These are phyloP conservation scores for Acestrorhynchus altus DNA, from an alignment of 2,797 vertebrate species.

Conservation along the genomic window DNA sequence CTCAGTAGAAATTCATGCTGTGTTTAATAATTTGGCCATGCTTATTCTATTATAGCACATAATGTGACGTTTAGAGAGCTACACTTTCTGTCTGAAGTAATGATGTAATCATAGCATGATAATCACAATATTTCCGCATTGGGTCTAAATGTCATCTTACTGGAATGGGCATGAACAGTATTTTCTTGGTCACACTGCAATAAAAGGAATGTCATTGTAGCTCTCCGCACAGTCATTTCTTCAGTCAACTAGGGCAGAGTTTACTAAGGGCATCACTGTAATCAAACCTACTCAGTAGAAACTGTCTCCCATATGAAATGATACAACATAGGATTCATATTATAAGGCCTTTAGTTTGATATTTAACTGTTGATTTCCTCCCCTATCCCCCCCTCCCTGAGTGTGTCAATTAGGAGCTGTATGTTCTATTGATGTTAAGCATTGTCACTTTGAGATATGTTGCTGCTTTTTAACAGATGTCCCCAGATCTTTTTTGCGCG, in stretches of 20 bases:
- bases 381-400: too few species aligned
- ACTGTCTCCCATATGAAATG: background rate
- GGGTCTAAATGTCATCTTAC: background rate
- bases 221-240: background rate
- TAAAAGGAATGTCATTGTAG: background rate
- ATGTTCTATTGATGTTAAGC: slow-evolving; percentile 22
- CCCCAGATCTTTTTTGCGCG: slow-evolving; percentile 32
- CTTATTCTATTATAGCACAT: background rate
- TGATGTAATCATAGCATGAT: background rate
- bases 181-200: background rate
- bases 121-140: background rate
- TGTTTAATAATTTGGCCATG: background rate
- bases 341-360: background rate
- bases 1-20: background rate
- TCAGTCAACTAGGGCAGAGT: background rate
- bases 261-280: background rate
- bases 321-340: background rate
- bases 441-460: slow-evolving; percentile 19
- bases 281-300: background rate
- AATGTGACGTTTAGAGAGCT: background rate
- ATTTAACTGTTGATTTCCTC: slow-evolving; percentile 11
- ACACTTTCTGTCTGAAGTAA: background rate
- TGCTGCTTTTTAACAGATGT: slow-evolving; percentile 37
- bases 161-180: background rate
- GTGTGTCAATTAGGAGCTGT: slow-evolving; percentile 18